phyloP scores from a whole-genome alignment of 2,888 invertebrate species.

The Chromoteleia sp. region DNA sequence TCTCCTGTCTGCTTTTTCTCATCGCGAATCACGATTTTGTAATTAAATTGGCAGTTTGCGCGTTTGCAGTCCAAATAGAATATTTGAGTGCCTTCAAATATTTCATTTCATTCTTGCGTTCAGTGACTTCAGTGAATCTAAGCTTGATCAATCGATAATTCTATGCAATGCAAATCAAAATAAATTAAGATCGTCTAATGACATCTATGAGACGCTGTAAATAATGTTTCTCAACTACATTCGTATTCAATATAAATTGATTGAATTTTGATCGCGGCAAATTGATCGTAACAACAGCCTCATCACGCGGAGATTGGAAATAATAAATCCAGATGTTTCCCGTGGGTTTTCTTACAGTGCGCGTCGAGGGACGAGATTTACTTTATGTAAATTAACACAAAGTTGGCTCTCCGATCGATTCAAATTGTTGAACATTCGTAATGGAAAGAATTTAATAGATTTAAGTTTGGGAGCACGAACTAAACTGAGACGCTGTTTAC shows the following conservation, averaged over 20 bases:
- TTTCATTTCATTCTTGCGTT: slow-evolving; percentile 18
- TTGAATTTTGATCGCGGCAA: slow-evolving; percentile 49
- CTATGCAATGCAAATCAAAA: not conserved
- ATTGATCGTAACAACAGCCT: slow-evolving; percentile 49
- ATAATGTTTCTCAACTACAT: slow-evolving; percentile 10
- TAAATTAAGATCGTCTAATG: slow-evolving; percentile 2
- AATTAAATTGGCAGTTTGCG: slow-evolving; percentile 1
- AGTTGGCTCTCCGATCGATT: slow-evolving; percentile 21
- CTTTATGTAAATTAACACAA: slow-evolving; percentile 31
- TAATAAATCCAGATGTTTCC: slow-evolving; percentile 42
- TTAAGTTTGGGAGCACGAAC: not conserved
- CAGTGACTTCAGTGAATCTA: not conserved
- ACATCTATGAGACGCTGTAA: not conserved
- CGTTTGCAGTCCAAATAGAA: too few relatives aligned
- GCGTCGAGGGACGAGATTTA: slow-evolving; percentile 10
- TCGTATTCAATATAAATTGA: slow-evolving; percentile 41
- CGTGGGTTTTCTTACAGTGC: slow-evolving; percentile 20
- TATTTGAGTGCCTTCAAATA: too few relatives aligned
- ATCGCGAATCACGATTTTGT: not conserved
- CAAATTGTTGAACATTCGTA: slow-evolving; percentile 2
- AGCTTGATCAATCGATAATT: slow-evolving; percentile 35
- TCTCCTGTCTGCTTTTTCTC: not conserved
- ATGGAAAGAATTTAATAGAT: not conserved
- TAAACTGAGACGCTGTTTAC: slow-evolving; percentile 6
- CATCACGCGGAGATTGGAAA: slow-evolving; percentile 33